Base-by-base conservation (phyloP, 2,113 vertebrate genomes). In the Haemorhous mexicanus region DNA sequence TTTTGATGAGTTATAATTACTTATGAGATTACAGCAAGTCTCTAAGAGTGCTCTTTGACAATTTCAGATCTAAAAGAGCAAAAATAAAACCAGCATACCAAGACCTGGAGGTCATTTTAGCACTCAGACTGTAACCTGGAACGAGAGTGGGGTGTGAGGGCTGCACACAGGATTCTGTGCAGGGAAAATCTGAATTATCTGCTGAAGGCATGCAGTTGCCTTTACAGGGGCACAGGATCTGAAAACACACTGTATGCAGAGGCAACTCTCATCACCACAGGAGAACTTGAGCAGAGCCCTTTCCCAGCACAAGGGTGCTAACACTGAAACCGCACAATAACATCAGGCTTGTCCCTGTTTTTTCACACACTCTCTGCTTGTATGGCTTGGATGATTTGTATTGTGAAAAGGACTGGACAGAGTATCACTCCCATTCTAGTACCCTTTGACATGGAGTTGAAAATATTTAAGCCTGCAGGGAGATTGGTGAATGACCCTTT, bases 401-500 rank as follows among this genome's bases (percentile, higher is more conserved):
- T 53, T 89, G 76, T 89, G 88, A 81, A 68, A 90, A 93, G 52
- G n/a, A 20, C 39, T 4, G 20, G 76, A 21, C n/a, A 77, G 79
- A 88, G 33, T 28, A 95, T 76, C 47, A 28, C 55, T 88, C 33
- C 62, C 39, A 39, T 83, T 91, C 19, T 18, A 70, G 47, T 56
- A 94, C 77, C 32, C 56, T 86, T 62, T 90, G 84, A 87, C 74
- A 64, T 18, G 5, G 55, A 81, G 47, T 32, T 64, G 64, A 81
- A 90, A 93, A 80, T 95, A 64, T 83, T 87, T 92, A 88, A 92
- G 87, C 47, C 75, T 93, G 72, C 50, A 93, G 78, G 50, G 77
- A 85, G 77, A 83, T 35, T 61, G 21, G 35, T 88, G 92, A 96
- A 96, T 77, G 96, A 89, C 43, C 47, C 90, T 94, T 90, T 84